Conservation (phyloP, 2,888 invertebrate species). For the Acanthosepion pharaonis region DNA sequence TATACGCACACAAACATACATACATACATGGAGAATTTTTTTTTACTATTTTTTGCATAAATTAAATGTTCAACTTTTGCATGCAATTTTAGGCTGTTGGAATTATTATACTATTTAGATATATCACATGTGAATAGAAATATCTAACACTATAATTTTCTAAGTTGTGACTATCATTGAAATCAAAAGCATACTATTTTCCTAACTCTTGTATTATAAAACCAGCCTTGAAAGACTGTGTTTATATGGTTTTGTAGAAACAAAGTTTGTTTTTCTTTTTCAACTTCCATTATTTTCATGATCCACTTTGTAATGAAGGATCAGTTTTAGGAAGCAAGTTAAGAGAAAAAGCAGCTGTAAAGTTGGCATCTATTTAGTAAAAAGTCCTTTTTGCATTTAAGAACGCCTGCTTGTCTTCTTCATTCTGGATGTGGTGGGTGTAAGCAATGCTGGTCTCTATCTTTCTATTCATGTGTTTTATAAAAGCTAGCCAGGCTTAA, state of each 20-base stretch:
- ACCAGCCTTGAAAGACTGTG: too few relatives aligned
- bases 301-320: not conserved
- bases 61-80: too few relatives aligned
- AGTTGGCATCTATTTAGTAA: not conserved
- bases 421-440: not conserved
- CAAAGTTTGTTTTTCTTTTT: not conserved
- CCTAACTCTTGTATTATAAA: not conserved
- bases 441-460: not conserved
- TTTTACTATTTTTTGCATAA: too few relatives aligned
- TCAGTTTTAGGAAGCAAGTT: not conserved
- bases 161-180: not conserved
- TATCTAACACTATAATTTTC: not conserved
- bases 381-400: not conserved
- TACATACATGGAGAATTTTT: too few relatives aligned
- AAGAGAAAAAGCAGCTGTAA: conserved; percentile 3
- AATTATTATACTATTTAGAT: too few relatives aligned
- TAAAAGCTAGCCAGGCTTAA: not conserved
- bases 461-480: not conserved
- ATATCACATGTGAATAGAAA: too few relatives aligned
- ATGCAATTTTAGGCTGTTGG: too few relatives aligned
- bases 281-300: not conserved
- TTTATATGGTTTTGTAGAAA: not conserved
- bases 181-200: not conserved
- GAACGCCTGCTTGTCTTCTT: not conserved
- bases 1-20: too few relatives aligned